Conservation (phyloP, 2,113 vertebrate genomes). For the Lichenostomus cassidix region DNA sequence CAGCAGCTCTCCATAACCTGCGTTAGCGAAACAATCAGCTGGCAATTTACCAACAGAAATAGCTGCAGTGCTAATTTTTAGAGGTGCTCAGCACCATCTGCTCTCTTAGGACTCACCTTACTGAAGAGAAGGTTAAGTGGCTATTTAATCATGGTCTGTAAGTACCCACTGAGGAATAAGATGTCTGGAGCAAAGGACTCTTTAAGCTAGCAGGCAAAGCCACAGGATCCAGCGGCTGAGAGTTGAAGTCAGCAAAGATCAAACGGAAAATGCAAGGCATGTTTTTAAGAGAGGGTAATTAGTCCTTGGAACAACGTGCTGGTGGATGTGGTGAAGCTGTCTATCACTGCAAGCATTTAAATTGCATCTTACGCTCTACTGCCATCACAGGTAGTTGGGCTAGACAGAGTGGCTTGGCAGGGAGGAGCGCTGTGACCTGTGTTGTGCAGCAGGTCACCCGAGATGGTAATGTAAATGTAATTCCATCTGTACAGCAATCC, state of each 20-base stretch:
- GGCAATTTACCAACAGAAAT: not conserved
- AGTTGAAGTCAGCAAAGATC: constrained; percentile 29
- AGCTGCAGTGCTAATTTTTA: constrained; percentile 34
- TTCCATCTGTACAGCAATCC: not conserved
- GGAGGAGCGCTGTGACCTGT: not conserved
- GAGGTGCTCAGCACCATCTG: constrained; percentile 61
- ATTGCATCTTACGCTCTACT: not conserved
- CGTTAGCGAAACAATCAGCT: not conserved
- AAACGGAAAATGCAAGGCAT: not conserved
- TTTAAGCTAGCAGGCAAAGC: not conserved
- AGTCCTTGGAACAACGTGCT: constrained; percentile 6
- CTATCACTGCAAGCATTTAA: not conserved
- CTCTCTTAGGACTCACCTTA: constrained; percentile 32
- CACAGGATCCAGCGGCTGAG: not conserved
- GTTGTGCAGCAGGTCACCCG: rapidly evolving
- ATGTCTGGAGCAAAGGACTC: constrained; percentile 25
- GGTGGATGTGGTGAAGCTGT: not conserved
- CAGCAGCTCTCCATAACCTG: not conserved
- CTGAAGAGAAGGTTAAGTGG: constrained; percentile 58
- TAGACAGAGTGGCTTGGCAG: not conserved
- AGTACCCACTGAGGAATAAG: constrained; percentile 55
- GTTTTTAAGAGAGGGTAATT: constrained; percentile 15
- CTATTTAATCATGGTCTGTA: constrained; percentile 62
- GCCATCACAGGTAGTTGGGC: not conserved
- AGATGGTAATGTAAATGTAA: not conserved